Base-by-base conservation (phyloP, 2,888 invertebrate species). In the Protophormia terraenovae region DNA sequence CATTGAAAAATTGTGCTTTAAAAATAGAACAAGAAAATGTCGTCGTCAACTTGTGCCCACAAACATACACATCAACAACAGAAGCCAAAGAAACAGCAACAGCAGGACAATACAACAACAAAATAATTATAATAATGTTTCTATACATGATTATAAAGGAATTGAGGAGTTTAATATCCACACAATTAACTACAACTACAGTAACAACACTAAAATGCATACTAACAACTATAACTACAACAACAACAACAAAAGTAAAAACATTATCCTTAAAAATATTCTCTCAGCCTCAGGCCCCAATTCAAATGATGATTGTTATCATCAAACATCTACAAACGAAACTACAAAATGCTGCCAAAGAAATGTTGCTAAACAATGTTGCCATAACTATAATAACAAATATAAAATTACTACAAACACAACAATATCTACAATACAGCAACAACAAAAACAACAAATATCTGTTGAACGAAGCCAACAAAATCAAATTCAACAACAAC, bases 281-380 rank as follows among this genome's bases (percentile, higher is more conserved):
- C 72, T 80, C 16, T n/a, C 79, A 66, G 35, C 55, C 58, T 60
- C 82, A 82, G 73, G 77, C 83, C 62, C 29, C 16, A 58, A 53
- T 73, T 8, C n/a, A 41, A 62, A 67, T 45, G 71, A 22, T 71
- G 50, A 84, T 27, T 35, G 24, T 78, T 69, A 50, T 60, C 50
- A 22, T 19, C 38, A 35, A 72, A 58, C 75, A 41, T 16, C 62
- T 72, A 76, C 67, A 79, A 87, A 86, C 50, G 64, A 67, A 87
- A 72, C 82, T 86, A 81, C 77, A 87, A 69, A 85, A 83, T 69
- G 86, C 87, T 87, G 87, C 86, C 87, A 86, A 83, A 81, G 58
- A 86, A 84, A 82, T 87, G 87, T 83, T 86, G 84, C 82, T 67
- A 71, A 86, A 64, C 77, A 81, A 64, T 69, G 82, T 82, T 82